phyloP scores from a whole-genome alignment of 2,888 invertebrate genomes.

The Drosophila multiciliata region DNA sequence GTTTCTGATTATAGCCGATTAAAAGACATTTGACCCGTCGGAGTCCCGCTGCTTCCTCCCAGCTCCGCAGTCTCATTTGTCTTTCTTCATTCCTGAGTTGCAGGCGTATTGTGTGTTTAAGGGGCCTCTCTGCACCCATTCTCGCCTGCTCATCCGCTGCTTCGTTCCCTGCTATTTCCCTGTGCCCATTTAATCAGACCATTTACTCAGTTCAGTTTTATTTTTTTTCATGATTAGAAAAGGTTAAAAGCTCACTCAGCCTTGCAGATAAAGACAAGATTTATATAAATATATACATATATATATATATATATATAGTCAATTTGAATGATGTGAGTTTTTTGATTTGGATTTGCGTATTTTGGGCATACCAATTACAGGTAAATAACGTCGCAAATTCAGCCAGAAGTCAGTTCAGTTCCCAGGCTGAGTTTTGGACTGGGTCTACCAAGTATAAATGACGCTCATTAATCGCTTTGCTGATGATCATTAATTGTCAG shows the following conservation, averaged over 20 bases:
- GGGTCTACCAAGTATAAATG: constrained; percentile 34
- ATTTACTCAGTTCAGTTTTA: background rate
- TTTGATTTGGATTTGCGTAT: background rate
- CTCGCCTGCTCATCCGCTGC: too few species aligned
- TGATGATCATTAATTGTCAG: constrained; percentile 49
- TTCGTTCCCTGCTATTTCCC: too few species aligned
- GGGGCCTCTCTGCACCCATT: too few species aligned
- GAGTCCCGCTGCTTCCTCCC: too few species aligned
- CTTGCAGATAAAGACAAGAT: too few species aligned
- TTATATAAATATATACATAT: background rate
- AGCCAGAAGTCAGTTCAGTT: background rate
- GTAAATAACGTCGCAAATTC: constrained; percentile 30
- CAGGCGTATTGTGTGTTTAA: too few species aligned
- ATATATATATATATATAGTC: background rate
- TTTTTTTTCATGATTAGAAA: background rate
- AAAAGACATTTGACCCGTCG: too few species aligned
- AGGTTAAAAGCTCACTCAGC: background rate
- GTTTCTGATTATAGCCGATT: too few species aligned
- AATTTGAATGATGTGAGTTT: background rate
- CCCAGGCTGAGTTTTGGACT: background rate
- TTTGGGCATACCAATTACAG: constrained; percentile 11
- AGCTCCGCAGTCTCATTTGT: too few species aligned
- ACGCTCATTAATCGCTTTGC: constrained; percentile 45
- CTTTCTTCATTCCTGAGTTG: too few species aligned
- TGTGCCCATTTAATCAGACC: too few species aligned